These are phyloP conservation scores for Heliopora coerulea DNA, from an alignment of 92 coral and sea anemone species.

Conservation along the genomic window DNA sequence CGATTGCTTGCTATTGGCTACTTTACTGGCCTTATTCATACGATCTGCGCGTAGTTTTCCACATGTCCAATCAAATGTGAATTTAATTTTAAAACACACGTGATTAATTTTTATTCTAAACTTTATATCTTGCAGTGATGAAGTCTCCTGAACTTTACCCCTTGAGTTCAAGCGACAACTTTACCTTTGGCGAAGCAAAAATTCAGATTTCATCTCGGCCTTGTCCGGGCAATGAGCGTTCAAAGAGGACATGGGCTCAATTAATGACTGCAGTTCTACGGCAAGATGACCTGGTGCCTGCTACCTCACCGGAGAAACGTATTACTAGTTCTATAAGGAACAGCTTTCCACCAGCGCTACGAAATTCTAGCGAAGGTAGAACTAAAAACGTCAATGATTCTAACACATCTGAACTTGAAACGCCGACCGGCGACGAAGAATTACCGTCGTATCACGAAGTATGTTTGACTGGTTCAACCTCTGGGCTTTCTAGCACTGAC, in stretches of 20 bases:
- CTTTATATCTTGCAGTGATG: slow-evolving; percentile 36
- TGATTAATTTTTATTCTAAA: too few relatives aligned
- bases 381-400: neutral
- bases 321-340: neutral
- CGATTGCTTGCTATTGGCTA: too few relatives aligned
- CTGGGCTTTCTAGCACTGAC: neutral
- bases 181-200: neutral
- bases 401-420: neutral
- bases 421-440: neutral
- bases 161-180: neutral
- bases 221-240: neutral
- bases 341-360: neutral
- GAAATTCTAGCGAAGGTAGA: too few relatives aligned
- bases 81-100: too few relatives aligned
- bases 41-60: too few relatives aligned
- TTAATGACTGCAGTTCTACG: slow-evolving; percentile 14
- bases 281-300: slow-evolving; percentile 8
- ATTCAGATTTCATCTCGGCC: slow-evolving; percentile 8
- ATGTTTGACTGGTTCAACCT: neutral
- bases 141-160: slow-evolving; percentile 34
- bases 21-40: too few relatives aligned
- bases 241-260: slow-evolving; percentile 35
- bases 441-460: slow-evolving; percentile 5
- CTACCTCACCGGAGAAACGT: slow-evolving; percentile 34
- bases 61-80: too few relatives aligned